Evolutionary conservation across 1,140 invertebrate genomes (phyloP), one percentile per base, ranked within the genome.

Genomic region (Ceratosolen solmsi): DNA sequence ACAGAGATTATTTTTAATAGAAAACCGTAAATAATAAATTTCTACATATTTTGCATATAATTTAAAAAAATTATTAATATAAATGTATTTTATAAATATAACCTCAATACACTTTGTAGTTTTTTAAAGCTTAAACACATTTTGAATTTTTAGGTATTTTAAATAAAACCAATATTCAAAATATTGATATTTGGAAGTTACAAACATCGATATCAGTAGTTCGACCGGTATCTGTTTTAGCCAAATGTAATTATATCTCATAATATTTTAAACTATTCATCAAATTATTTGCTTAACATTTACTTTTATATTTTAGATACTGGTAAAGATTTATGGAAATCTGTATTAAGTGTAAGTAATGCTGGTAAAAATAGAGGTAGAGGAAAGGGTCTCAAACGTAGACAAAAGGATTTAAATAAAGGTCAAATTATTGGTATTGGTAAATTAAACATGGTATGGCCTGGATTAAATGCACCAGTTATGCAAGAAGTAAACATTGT

Each of bases 341-440:
- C 97, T 58, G 96, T 98, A 1, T 97, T 95, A 5, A 96, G 95
- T 86, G 98, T 99, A 1, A 99, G 98, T 94, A 99, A 98, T 94
- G 96, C 98, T 84, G 98, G 99, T 82, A 95, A 93, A 86, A 98
- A 98, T 89, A 94, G 98, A 92, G 99, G 99, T 80, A 94, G 99
- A 93, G 97, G 94, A n/a, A 97, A 94, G 92, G 95, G 95, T 75
- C 91, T 93, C 38, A 94, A 93, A 82, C 96, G 94, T 87, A 91
- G 93, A 25, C 93, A 94, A 20, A 96, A 96, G 88, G 95, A 99
- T 93, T 93, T 99, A 41, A 99, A 99, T 89, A 94, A 91, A 85
- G 98, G 98, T 0, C 98, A 99, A 92, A 87, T 94, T 1, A 95
- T 99, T 88, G 98, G 98, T 70, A 88, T 94, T 20, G 97, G 97